These are phyloP conservation scores for Teinopalpus imperialis DNA, from an alignment of 2,888 invertebrate genomes.

Conservation along the genomic window DNA sequence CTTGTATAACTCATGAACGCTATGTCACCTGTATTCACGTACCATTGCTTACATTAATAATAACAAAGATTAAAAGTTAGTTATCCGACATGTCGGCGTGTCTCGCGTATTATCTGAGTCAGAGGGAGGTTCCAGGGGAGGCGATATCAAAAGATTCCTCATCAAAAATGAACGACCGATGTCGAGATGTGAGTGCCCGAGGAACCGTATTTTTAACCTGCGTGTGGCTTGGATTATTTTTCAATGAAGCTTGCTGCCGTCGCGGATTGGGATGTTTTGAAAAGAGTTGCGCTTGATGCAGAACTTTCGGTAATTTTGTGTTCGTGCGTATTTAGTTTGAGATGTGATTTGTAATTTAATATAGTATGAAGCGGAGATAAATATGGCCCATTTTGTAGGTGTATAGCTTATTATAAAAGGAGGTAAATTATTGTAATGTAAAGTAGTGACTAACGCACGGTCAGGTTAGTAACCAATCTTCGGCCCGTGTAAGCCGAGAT, in stretches of 20 bases:
- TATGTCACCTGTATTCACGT: no score
- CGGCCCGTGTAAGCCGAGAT: no score
- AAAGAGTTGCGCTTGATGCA: slow-evolving; percentile 11
- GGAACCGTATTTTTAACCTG: slow-evolving; percentile 46
- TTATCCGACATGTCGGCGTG: slow-evolving; percentile 36
- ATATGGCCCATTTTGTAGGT: no score
- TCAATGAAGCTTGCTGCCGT: slow-evolving; percentile 40
- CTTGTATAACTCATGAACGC: no score
- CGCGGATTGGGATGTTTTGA: slow-evolving; percentile 32
- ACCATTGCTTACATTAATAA: no score
- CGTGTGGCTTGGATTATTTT: slow-evolving; percentile 47
- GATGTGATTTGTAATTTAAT: not conserved
- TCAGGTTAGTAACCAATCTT: no score
- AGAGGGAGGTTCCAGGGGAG: slow-evolving; percentile 43
- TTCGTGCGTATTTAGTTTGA: not conserved
- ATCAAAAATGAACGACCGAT: slow-evolving; percentile 74
- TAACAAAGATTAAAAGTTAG: not conserved
- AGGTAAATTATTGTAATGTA: no score
- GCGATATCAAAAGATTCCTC: slow-evolving; percentile 75
- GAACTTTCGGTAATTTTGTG: not conserved
- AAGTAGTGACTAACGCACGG: no score
- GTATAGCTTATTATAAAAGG: no score
- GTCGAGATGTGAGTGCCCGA: slow-evolving; percentile 56
- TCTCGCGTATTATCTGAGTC: slow-evolving; percentile 55
- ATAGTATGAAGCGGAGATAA: no score